phyloP scores from a whole-genome alignment of 2,888 invertebrate genomes.

The Pandemis heparana region DNA sequence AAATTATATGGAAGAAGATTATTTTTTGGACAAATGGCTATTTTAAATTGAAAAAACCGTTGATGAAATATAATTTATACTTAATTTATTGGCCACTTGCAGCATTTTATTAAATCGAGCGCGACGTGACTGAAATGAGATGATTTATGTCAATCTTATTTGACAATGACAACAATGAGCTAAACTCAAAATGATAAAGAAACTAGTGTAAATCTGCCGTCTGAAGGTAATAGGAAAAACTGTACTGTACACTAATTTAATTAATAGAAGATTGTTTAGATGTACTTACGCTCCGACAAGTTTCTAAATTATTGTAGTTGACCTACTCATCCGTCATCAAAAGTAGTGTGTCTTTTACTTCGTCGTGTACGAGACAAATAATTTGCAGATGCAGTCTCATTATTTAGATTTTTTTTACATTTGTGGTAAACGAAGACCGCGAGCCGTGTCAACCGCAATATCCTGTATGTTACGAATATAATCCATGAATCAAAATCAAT shows the following conservation, averaged over 20 bases:
- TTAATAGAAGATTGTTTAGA: neutral
- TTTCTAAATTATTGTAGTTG: neutral
- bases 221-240: neutral
- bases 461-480: too few species aligned
- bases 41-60: too few species aligned
- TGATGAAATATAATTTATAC: neutral
- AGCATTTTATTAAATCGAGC: neutral
- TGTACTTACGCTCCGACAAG: neutral
- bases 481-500: too few species aligned
- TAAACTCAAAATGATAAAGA: neutral
- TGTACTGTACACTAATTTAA: neutral
- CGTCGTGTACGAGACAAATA: neutral
- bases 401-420: neutral
- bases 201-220: neutral
- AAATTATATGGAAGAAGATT: too few species aligned
- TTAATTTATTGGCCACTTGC: too few species aligned
- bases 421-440: neutral
- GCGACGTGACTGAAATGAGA: neutral
- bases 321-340: neutral
- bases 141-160: neutral
- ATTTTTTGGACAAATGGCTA: too few species aligned
- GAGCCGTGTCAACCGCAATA: too few species aligned
- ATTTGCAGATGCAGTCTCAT: neutral
- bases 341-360: neutral
- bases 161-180: neutral